These are phyloP conservation scores for Remorina albescens DNA, from an alignment of 2,797 vertebrate species.

Conservation along the genomic window DNA sequence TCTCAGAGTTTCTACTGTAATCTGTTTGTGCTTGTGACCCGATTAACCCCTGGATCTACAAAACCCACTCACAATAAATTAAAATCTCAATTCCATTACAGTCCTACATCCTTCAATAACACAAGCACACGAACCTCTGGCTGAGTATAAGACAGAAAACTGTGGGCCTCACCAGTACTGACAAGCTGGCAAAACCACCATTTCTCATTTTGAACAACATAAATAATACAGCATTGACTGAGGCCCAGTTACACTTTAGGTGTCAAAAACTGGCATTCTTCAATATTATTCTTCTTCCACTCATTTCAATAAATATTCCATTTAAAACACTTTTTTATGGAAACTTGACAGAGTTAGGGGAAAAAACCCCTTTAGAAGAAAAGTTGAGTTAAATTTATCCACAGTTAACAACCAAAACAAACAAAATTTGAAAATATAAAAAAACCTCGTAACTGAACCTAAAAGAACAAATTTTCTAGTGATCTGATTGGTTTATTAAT, in stretches of 20 bases:
- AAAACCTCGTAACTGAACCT: not conserved
- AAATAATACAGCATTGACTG: not conserved
- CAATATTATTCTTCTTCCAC: not conserved
- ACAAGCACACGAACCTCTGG: constrained; percentile 22
- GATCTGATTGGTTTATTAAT: too few relatives aligned
- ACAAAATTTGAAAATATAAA: not conserved
- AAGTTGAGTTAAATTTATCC: not conserved
- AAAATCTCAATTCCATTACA: not conserved
- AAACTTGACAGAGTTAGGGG: not conserved
- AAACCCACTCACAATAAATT: constrained; percentile 18
- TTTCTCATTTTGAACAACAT: constrained; percentile 12
- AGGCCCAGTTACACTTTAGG: not conserved
- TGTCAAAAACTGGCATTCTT: not conserved
- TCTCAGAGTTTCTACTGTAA: not conserved
- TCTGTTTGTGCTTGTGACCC: constrained; percentile 16
- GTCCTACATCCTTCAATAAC: constrained; percentile 14
- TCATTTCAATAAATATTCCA: constrained; percentile 1
- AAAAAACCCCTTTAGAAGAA: not conserved
- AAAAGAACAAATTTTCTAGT: not conserved
- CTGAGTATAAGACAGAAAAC: constrained; percentile 27
- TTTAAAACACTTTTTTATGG: too few relatives aligned
- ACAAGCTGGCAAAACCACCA: not conserved
- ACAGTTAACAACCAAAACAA: not conserved
- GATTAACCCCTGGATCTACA: not conserved
- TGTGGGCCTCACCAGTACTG: not conserved